Percentiles rank a stretch among this genome's conserved stretches.
Conservation (phyloP, 2,797 vertebrate species). For the Notoglanidium macrostoma region DNA sequence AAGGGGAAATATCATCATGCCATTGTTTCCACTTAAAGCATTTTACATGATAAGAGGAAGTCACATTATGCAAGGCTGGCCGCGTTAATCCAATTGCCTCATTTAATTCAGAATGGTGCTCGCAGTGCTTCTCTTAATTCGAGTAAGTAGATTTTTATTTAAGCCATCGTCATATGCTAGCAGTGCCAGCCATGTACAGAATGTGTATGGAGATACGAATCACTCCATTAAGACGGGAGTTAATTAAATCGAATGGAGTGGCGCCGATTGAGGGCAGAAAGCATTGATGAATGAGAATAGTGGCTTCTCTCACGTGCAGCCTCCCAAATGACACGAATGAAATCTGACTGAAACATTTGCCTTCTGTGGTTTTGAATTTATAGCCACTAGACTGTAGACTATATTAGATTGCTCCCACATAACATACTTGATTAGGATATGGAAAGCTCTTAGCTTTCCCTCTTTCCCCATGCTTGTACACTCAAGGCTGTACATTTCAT, state of each 20-base stretch:
- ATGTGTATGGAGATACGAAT: conserved; percentile 49
- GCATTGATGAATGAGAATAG: conserved; percentile 39
- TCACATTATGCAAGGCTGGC: neutral
- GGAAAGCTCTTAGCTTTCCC: conserved; percentile 24
- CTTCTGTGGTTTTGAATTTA: conserved; percentile 42
- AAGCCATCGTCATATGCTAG: conserved; percentile 15
- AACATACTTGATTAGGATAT: conserved; percentile 43
- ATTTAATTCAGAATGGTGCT: neutral
- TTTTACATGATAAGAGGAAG: conserved; percentile 7
- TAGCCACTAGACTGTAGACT: conserved; percentile 31
- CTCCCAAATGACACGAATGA: conserved; percentile 29
- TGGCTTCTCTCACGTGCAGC: conserved; percentile 25
- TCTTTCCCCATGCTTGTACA: conserved; percentile 19
- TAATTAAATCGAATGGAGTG: conserved; percentile 57
- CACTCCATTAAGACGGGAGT: conserved; percentile 47
- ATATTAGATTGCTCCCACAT: conserved; percentile 35
- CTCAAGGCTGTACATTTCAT: conserved; percentile 33
- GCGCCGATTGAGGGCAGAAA: neutral
- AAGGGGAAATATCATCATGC: neutral
- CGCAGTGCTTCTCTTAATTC: conserved; percentile 14
- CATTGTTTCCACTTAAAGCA: conserved; percentile 13
- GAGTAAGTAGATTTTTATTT: conserved; percentile 18
- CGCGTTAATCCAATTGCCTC: conserved; percentile 17
- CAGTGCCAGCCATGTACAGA: conserved; percentile 17
- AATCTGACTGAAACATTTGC: conserved; percentile 52